Evolutionary conservation across 2,113 vertebrate species (phyloP), one percentile per base, ranked within the genome.

Genomic region (Myrmecobius fasciatus): DNA sequence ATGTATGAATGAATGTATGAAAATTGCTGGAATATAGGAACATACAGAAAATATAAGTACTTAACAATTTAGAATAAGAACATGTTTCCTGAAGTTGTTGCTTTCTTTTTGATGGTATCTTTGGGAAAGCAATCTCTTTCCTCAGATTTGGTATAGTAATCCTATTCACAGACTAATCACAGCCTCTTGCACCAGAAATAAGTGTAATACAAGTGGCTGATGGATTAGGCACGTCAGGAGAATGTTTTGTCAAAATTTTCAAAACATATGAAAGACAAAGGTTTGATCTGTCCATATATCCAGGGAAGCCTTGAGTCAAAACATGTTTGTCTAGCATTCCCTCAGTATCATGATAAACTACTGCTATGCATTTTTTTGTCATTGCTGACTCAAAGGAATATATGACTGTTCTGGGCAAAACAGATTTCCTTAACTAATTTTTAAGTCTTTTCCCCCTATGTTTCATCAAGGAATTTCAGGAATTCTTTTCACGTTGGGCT

Each of bases 361-460:
- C 11, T 60, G 20, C 91, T 96, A 94, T 95, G 56, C 46, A 91
- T 95, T 95, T 67, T 54, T 47, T n/a, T 89, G 93, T 31, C 28
- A 31, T 95, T 94, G 17, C 31, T 91, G 94, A 53, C 54, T 90
- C 52, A 17, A 89, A 36, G 94, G 56, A 90, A 94, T 36, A 88
- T 91, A 94, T 94, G 91, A 91, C 91, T 95, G 51, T 95, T 88
- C 4, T 28, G 49, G 91, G 22, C 83, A 89, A 95, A 94, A 12
- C 91, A 88, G 48, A 53, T 93, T 22, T 92, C 96, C 90, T 96
- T 96, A 94, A 56, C 53, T 97, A 46, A 92, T 95, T 75, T 36
- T 60, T 36, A 36, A 31, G 2, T 89, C 93, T 95, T 96, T 49
- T 94, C 93, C 4, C 90, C 46, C n/a, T 96, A 24, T 97, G 47